These are phyloP conservation scores for Drosophila bocqueti DNA, from an alignment of 1,140 invertebrate species.

Conservation along the genomic window DNA sequence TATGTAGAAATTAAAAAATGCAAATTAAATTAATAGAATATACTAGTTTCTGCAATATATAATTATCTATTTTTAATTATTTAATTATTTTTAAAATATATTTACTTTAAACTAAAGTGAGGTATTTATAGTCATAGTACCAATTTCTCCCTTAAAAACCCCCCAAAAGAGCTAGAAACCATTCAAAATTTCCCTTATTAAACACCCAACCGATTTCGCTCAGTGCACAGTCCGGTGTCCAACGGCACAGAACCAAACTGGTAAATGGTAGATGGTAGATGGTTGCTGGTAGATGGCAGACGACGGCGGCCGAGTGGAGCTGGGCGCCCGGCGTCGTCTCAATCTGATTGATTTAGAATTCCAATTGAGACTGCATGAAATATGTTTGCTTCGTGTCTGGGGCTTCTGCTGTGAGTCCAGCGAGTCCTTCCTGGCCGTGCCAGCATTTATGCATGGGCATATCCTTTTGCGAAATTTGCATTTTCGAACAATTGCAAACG, in stretches of 20 bases:
- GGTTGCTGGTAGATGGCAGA: slow-evolving; percentile 8
- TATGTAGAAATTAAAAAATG: too few relatives aligned
- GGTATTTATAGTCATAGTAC: too few relatives aligned
- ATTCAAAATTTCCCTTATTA: too few relatives aligned
- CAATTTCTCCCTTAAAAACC: not conserved
- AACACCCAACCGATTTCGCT: not conserved
- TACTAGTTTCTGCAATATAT: too few relatives aligned
- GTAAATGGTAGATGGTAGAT: slow-evolving; percentile 1
- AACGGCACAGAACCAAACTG: slow-evolving; percentile 26
- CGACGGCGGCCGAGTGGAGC: slow-evolving; percentile 33
- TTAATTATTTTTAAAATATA: not conserved
- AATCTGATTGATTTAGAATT: slow-evolving; percentile 85
- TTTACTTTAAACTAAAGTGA: not conserved
- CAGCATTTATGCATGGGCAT: slow-evolving; percentile 76
- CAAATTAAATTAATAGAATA: too few relatives aligned
- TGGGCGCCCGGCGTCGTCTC: slow-evolving; percentile 64
- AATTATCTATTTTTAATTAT: too few relatives aligned
- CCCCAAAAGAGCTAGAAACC: not conserved
- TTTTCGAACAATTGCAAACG: slow-evolving; percentile 77
- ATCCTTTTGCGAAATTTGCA: slow-evolving; percentile 83
- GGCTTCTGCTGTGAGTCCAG: slow-evolving; percentile 42
- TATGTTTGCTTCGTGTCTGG: slow-evolving; percentile 78
- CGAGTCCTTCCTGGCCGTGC: slow-evolving; percentile 31
- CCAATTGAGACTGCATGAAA: slow-evolving; percentile 84
- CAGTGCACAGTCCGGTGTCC: slow-evolving; percentile 9